Percentiles rank a stretch among this genome's conserved stretches.
Evolutionary conservation across 2,113 vertebrate species (phyloP).

Genomic region (Erythrolamprus reginae): DNA sequence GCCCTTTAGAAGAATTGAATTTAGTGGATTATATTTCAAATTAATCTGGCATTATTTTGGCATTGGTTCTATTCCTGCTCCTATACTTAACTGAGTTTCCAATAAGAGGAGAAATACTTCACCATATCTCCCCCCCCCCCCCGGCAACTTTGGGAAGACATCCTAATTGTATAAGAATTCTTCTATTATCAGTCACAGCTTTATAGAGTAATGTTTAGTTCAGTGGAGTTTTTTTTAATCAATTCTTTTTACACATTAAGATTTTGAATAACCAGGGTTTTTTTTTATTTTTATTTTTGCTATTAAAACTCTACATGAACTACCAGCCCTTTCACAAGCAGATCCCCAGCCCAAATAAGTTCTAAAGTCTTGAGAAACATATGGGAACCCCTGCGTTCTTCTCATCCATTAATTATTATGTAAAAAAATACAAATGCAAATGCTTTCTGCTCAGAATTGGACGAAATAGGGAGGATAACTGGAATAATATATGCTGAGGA

Average conservation of each 20-base stretch:
- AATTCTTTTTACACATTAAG: neutral
- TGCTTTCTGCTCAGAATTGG: neutral
- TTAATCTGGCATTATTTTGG: neutral
- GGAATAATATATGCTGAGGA: neutral
- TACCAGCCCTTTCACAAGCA: neutral
- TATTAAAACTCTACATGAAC: neutral
- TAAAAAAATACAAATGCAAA: neutral
- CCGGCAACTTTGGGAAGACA: neutral
- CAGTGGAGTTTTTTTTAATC: too few species aligned
- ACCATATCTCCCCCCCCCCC: too few species aligned
- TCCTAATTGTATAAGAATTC: neutral
- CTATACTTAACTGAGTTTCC: neutral
- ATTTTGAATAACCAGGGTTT: neutral
- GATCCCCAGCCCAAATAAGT: neutral
- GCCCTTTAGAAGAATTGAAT: neutral
- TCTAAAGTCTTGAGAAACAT: neutral
- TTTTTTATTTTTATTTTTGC: neutral
- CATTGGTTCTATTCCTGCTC: neutral
- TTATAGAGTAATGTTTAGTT: neutral
- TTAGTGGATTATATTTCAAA: neutral
- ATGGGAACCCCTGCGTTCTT: neutral
- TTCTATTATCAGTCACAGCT: neutral
- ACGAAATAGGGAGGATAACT: neutral
- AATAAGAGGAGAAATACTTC: neutral
- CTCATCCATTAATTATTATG: neutral